Evolutionary conservation across 2,113 vertebrate species (phyloP), one percentile per base, ranked within the genome.

Genomic region (Caranx melampygus): DNA sequence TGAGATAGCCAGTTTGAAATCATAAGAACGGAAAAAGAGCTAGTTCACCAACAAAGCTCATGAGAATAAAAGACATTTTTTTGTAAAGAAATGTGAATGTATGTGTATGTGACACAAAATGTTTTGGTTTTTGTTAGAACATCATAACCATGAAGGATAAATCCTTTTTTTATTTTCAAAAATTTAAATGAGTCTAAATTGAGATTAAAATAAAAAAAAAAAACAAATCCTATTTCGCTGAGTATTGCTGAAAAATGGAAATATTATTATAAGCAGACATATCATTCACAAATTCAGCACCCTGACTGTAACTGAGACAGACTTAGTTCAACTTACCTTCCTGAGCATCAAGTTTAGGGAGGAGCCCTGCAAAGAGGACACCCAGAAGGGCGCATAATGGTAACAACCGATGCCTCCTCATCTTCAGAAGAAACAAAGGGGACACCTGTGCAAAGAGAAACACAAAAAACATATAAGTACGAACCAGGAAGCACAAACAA

Each of bases 351-450:
- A 94, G 87, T 0, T n/a, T 87, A 31, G 88, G 82, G 62, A 87
- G 58, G 45, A 94, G 87, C 90, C 94, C 94, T 88, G 93, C 91
- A 58, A 96, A 84, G 18, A 97, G 82, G 83, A 97, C 65, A 47
- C 92, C 94, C 78, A 96, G 65, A 54, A 95, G 71, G 81, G 93
- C 93, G 83, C 58, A 83, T 0, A 95, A 65, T 44, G 93, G 93
- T 90, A 95, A 72, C 44, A 94, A 87, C 54, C 85, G 89, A 14
- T 89, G 93, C 77, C 93, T 94, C 94, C 91, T 92, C 97, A 98
- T 99, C 92, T 89, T 95, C 85, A 80, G 37, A 59, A 35, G 59
- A 64, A 61, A 26, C 78, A 75, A 81, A 76, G 72, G 82, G 35
- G 57, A 45, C 69, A 89, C 88, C 93, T 94, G 84, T 37, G 10